Percentiles rank a stretch among this genome's conserved stretches.
These are phyloP conservation scores for Macroglossus sobrinus DNA, from an alignment of 2,113 vertebrate species.

Conservation along the genomic window DNA sequence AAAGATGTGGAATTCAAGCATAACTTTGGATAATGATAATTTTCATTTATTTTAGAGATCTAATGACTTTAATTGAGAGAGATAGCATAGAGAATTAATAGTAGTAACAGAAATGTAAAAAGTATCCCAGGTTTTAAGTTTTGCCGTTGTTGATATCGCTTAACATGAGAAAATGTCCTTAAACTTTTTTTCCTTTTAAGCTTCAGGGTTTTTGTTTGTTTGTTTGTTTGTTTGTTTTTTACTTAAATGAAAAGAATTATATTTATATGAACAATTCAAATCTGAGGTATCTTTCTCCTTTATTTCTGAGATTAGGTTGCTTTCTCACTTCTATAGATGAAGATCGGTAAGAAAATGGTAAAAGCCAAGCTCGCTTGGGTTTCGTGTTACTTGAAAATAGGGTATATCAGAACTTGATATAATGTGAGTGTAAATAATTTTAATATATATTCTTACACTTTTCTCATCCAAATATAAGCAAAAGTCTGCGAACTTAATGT, in stretches of 20 bases:
- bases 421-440: slow-evolving; percentile 23
- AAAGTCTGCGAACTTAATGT: background rate
- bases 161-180: background rate
- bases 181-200: background rate
- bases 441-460: background rate
- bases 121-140: background rate
- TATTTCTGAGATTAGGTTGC: background rate
- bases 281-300: background rate
- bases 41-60: background rate
- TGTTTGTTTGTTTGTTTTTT: too few relatives aligned
- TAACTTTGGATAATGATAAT: background rate
- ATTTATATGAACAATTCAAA: background rate
- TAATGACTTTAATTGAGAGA: background rate
- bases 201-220: background rate
- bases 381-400: background rate
- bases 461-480: slow-evolving; percentile 6
- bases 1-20: background rate
- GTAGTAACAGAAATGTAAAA: background rate
- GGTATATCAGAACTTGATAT: background rate
- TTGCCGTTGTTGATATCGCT: background rate
- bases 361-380: background rate
- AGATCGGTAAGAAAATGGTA: slow-evolving; percentile 11
- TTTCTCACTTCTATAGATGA: background rate
- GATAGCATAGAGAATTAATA: background rate
- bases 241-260: background rate